Evolutionary conservation across 2,113 vertebrate genomes (phyloP).

Genomic region (Oenanthe melanoleuca): DNA sequence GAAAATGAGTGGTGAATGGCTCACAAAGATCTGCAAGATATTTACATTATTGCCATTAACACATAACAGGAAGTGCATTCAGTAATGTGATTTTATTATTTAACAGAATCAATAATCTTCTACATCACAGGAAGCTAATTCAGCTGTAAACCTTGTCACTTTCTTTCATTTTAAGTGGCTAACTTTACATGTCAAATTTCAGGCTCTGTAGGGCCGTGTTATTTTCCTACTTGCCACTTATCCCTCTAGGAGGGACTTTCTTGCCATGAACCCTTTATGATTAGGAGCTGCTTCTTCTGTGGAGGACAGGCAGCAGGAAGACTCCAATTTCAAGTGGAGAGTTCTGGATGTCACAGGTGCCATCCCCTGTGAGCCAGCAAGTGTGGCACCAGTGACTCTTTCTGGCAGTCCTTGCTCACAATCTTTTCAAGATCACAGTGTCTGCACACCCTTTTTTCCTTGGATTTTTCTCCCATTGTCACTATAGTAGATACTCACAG

Average conservation of each 20-base stretch:
- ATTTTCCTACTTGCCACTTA: not conserved
- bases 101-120: not conserved
- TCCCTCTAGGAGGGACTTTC: not conserved
- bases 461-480: not conserved
- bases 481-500: not conserved
- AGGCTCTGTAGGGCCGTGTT: not conserved
- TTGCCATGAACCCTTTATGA: not conserved
- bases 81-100: slow-evolving; percentile 24
- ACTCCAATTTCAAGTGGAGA: not conserved
- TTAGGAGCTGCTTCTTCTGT: not conserved
- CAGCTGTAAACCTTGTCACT: not conserved
- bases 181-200: slow-evolving; percentile 9
- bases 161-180: not conserved
- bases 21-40: slow-evolving; percentile 2
- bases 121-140: slow-evolving; percentile 8
- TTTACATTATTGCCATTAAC: slow-evolving; percentile 32
- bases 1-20: not conserved
- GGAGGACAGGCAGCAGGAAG: not conserved
- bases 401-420: not conserved
- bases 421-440: not conserved
- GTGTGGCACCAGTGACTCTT: not conserved
- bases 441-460: not conserved
- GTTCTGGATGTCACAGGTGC: not conserved
- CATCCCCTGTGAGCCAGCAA: not conserved
- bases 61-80: not conserved